A percentile compares a stretch with the other conserved stretches of the same genome.
phyloP scores from a whole-genome alignment of 1,140 invertebrate genomes.

The Heterodera carotae region DNA sequence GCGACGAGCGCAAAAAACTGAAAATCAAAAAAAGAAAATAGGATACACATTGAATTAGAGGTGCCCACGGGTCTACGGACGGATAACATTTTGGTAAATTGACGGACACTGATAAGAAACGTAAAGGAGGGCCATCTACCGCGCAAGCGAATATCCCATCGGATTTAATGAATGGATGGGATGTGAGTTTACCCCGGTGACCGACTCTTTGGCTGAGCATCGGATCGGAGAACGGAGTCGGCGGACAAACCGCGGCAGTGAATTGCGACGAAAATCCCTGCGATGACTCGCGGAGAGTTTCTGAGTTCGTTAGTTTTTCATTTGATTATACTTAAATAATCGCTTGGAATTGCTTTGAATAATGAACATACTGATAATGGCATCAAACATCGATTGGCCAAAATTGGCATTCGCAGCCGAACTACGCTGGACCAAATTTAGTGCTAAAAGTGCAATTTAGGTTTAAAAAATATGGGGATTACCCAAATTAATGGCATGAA shows the following conservation, averaged over 20 bases:
- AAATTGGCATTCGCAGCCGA: neutral
- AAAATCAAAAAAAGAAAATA: neutral
- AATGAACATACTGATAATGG: neutral
- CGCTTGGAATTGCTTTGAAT: neutral
- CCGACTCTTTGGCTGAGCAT: neutral
- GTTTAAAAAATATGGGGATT: neutral
- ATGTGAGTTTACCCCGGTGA: too few relatives aligned
- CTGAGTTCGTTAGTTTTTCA: too few relatives aligned
- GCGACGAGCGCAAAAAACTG: slow-evolving; percentile 14
- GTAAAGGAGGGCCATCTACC: too few relatives aligned
- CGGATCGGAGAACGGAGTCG: neutral
- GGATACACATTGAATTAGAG: too few relatives aligned
- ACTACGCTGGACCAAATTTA: neutral
- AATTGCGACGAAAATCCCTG: neutral
- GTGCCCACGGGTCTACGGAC: too few relatives aligned
- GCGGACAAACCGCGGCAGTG: neutral
- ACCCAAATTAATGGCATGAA: slow-evolving; percentile 17
- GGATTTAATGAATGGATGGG: too few relatives aligned
- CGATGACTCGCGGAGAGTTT: neutral
- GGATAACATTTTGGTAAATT: too few relatives aligned
- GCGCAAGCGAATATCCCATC: too few relatives aligned
- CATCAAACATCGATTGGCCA: neutral
- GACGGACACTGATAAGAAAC: too few relatives aligned
- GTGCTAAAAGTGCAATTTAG: neutral
- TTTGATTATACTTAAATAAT: too few relatives aligned